A percentile compares a stretch with the other conserved stretches of the same genome.
phyloP scores from a whole-genome alignment of 2,113 vertebrate species.

The Oreochromis tanganicae region DNA sequence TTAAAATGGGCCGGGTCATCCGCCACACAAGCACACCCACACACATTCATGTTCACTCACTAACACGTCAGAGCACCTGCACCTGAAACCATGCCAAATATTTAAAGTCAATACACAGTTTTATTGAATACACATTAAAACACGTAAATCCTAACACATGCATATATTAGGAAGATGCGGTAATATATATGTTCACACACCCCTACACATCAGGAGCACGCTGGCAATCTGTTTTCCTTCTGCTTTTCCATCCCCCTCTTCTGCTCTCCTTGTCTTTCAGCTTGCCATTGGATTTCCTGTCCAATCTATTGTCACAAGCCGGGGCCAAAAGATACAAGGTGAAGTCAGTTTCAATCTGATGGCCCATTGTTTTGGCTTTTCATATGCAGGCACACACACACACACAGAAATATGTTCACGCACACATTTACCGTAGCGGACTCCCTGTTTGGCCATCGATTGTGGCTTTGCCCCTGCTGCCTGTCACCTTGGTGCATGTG shows the following conservation, averaged over 20 bases:
- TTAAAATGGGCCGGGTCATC: constrained; percentile 81
- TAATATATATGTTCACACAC: not conserved
- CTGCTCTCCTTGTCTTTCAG: constrained; percentile 70
- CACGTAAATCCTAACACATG: not conserved
- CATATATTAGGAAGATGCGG: not conserved
- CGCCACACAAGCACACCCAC: constrained; percentile 30
- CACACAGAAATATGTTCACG: not conserved
- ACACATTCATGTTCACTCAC: not conserved
- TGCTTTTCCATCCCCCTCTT: constrained; percentile 55
- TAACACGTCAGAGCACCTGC: not conserved
- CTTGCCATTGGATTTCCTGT: constrained; percentile 84
- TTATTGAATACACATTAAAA: not conserved
- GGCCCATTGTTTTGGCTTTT: constrained; percentile 80
- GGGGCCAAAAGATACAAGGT: constrained; percentile 84
- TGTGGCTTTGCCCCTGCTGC: constrained; percentile 47
- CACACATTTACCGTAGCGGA: constrained; percentile 46
- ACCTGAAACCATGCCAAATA: not conserved
- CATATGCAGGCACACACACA: not conserved
- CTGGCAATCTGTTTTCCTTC: constrained; percentile 73
- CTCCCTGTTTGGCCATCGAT: constrained; percentile 76
- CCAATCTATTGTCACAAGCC: constrained; percentile 83
- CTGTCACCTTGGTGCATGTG: constrained; percentile 70
- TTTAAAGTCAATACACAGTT: not conserved
- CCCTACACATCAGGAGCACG: constrained; percentile 55
- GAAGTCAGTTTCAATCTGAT: constrained; percentile 90